Conservation (phyloP, 2,797 vertebrate genomes). For the Acipenser ruthenus region DNA sequence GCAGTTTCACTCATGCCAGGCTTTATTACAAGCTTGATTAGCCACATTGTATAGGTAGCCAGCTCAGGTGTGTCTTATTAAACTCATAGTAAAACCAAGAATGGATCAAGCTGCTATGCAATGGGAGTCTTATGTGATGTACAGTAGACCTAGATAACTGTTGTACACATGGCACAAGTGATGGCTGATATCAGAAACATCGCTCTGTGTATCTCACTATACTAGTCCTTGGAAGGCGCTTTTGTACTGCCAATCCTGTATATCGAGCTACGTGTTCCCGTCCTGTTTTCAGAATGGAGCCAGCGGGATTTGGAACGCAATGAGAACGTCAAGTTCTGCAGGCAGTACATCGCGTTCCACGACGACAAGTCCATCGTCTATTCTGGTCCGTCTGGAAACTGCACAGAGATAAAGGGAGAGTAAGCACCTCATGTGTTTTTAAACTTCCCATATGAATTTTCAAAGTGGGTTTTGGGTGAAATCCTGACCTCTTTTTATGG, state of each 20-base stretch:
- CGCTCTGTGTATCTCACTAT: neutral
- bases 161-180: slow-evolving; percentile 21
- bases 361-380: slow-evolving; percentile 80
- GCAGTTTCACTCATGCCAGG: too few species aligned
- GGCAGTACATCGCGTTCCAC: slow-evolving; percentile 90
- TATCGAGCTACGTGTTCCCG: too few species aligned
- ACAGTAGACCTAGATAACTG: too few species aligned
- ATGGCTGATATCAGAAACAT: slow-evolving; percentile 7
- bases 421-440: slow-evolving; percentile 51
- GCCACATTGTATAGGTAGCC: too few species aligned
- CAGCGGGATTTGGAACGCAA: slow-evolving; percentile 85
- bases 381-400: slow-evolving; percentile 81
- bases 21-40: too few species aligned
- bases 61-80: too few species aligned
- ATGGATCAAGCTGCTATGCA: too few species aligned
- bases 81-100: too few species aligned
- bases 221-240: neutral
- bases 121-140: too few species aligned
- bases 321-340: slow-evolving; percentile 84
- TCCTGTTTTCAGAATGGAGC: slow-evolving; percentile 71
- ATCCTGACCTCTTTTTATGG: neutral
- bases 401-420: slow-evolving; percentile 89
- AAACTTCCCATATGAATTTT: neutral
- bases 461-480: neutral
- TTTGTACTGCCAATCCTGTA: neutral